These are phyloP conservation scores for Eristalinus sepulchralis DNA, from an alignment of 2,888 invertebrate genomes.

Conservation along the genomic window DNA sequence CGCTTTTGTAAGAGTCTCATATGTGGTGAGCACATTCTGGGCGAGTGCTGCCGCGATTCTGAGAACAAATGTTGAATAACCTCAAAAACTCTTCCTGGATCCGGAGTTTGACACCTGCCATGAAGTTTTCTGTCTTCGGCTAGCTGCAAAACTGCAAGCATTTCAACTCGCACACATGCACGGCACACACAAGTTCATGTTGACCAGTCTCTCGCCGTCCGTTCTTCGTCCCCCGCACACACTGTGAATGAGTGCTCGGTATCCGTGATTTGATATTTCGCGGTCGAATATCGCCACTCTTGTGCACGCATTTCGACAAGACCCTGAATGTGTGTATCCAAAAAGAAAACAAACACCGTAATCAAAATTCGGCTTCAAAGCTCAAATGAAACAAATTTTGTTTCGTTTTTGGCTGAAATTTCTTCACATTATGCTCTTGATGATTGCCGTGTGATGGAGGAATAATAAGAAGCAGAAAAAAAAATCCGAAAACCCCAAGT, in stretches of 20 bases:
- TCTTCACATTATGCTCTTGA: conserved; percentile 43
- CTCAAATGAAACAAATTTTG: conserved; percentile 27
- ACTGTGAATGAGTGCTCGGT: conserved; percentile 13
- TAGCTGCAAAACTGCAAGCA: background rate
- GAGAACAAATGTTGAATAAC: background rate
- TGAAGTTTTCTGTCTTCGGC: background rate
- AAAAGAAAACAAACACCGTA: conserved; percentile 13
- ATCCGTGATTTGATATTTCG: conserved; percentile 41
- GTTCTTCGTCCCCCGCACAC: too few species aligned
- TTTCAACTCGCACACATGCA: background rate
- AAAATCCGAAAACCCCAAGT: conserved; percentile 17
- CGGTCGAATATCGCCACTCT: conserved; percentile 46
- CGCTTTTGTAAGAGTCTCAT: background rate
- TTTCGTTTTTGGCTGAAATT: conserved; percentile 58
- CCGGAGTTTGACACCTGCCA: background rate
- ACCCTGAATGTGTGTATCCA: conserved; percentile 43
- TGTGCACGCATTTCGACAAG: conserved; percentile 45
- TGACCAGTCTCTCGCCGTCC: background rate
- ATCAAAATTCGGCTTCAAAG: conserved; percentile 49
- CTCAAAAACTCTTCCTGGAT: background rate
- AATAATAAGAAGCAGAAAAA: conserved; percentile 26
- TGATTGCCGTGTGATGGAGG: conserved; percentile 15
- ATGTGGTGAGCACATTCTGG: background rate
- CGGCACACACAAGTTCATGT: background rate
- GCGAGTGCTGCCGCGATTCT: background rate